Percentiles rank a stretch among this genome's conserved stretches.
Evolutionary conservation across 2,113 vertebrate species (phyloP).

Genomic region (Grammomys dolichurus): DNA sequence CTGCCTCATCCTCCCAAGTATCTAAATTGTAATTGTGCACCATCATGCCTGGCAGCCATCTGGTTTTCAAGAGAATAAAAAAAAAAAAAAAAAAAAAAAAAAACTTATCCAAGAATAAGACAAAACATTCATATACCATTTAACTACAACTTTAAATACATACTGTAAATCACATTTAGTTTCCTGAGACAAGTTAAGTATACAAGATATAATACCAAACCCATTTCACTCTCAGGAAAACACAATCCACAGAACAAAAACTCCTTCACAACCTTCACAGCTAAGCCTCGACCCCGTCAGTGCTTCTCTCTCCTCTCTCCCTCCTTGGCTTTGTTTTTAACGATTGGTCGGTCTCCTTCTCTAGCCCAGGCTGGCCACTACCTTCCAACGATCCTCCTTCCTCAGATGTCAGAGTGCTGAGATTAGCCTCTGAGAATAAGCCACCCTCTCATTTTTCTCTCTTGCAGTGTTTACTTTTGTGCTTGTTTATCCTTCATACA

Average conservation of each 20-base stretch:
- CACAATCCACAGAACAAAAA: constrained; percentile 62
- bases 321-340: not conserved
- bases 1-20: not conserved
- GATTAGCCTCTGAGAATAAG: not conserved
- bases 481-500: constrained; percentile 53
- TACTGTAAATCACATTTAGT: constrained; percentile 20
- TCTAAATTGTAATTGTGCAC: not conserved
- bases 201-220: constrained; percentile 42
- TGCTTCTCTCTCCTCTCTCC: not conserved
- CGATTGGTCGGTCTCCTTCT: not conserved
- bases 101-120: constrained; percentile 45
- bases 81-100: constrained; percentile 37
- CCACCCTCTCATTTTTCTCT: constrained; percentile 27
- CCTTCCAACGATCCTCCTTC: not conserved
- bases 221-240: constrained; percentile 57
- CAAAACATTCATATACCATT: not conserved
- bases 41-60: not conserved
- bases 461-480: constrained; percentile 54
- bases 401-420: not conserved
- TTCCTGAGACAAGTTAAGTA: constrained; percentile 60
- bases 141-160: constrained; percentile 46
- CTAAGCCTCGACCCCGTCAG: not conserved
- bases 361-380: not conserved
- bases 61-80: constrained; percentile 62
- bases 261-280: not conserved